Conservation (phyloP, 92 coral and sea anemone genomes). For the Palythoa caribaeorum region DNA sequence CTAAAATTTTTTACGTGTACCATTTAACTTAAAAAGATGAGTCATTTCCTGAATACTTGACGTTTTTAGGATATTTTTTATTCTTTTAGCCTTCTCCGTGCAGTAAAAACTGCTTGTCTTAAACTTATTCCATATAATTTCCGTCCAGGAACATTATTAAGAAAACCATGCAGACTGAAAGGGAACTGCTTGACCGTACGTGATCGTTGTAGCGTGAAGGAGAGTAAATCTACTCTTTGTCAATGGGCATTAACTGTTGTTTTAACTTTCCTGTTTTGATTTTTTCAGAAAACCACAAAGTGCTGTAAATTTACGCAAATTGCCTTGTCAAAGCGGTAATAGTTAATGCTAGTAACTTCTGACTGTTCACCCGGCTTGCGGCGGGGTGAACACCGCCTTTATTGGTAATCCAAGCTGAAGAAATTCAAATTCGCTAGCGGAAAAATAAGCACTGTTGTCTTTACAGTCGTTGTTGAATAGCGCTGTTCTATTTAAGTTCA, state of each 20-base stretch:
- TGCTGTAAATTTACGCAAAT: background rate
- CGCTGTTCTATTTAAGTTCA: background rate
- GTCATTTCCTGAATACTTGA: background rate
- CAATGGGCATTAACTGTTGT: background rate
- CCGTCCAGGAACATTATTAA: constrained; percentile 23
- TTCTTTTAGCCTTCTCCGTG: background rate
- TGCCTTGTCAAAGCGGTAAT: background rate
- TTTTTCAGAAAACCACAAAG: background rate
- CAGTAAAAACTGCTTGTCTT: background rate
- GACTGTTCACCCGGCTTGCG: background rate
- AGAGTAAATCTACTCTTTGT: background rate
- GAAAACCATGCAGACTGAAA: background rate
- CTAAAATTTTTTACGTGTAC: background rate
- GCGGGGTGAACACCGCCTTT: background rate
- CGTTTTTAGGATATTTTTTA: background rate
- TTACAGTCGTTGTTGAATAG: background rate
- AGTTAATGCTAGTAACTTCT: background rate
- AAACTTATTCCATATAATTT: background rate
- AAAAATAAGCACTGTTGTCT: background rate
- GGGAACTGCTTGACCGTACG: too few species aligned
- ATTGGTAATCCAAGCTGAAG: background rate
- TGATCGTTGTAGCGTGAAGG: background rate
- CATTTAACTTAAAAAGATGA: background rate
- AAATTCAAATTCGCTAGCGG: constrained; percentile 19
- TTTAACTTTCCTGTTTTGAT: background rate